Evolutionary conservation across 2,888 invertebrate species (phyloP), one percentile per base, ranked within the genome.

Genomic region (Hydroisotoma schaefferi): DNA sequence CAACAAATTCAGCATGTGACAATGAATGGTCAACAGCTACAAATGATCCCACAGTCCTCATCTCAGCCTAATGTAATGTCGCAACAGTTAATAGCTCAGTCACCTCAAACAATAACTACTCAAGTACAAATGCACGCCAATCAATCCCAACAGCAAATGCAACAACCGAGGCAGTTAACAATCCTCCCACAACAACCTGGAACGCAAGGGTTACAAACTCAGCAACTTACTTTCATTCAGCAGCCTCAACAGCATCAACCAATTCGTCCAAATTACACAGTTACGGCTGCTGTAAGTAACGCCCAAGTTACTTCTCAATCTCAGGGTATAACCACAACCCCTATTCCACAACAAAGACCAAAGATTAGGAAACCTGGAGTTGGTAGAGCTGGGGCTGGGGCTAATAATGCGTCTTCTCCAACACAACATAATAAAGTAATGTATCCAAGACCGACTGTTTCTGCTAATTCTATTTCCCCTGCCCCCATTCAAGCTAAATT

Each of bases 1-100:
- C 68, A 59, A 25, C 69, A 67, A 48, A 59, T 63, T 38, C 74
- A n/a, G 75, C 77, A 65, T 75, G 67, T 71, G 0, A 61, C 67
- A 40, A 69, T 72, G 66, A 29, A 61, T 44, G 63, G 63, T 46
- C 61, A 63, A 43, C 51, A 64, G n/a, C 55, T 72, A 8, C 72
- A 72, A 61, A 70, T 72, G 67, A 69, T 70, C 59, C 64, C 62
- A 28, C 69, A 68, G 29, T 20, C 40, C 5, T 62, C 67, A 25
- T 64, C 70, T 12, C 70, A 70, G 49, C 20, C 54, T 2, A 60
- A 57, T 46, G 59, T 67, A 26, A 27, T 68, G 18, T 60, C 62
- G 4, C 69, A 68, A 43, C 64, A 68, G 27, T 62, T 69, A 44
- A 52, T 69, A 22, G 58, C 66, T 26, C 67, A 65, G 54, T 47